Percentiles rank a stretch among this genome's conserved stretches.
Evolutionary conservation across 1,140 invertebrate genomes (phyloP).

Genomic region (Brachionus sp.): DNA sequence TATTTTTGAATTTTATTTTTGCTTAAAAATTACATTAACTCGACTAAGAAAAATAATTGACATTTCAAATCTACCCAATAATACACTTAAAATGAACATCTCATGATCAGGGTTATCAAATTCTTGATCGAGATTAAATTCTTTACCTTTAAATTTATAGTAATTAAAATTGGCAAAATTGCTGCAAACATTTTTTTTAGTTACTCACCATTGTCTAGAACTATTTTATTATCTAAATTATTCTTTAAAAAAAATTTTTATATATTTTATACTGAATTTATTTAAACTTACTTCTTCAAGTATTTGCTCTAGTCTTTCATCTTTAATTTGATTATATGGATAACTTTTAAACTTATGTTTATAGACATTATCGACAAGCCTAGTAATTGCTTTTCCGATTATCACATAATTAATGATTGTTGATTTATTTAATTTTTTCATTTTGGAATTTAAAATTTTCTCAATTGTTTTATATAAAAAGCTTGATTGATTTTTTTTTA

Average conservation of each 20-base stretch:
- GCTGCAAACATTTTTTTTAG: too few relatives aligned
- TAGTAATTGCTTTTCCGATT: neutral
- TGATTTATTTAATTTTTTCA: neutral
- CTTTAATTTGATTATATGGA: neutral
- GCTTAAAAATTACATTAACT: neutral
- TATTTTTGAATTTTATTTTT: neutral
- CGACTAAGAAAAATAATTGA: neutral
- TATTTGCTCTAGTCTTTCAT: neutral
- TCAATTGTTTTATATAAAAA: neutral
- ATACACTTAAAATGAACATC: conserved; percentile 20
- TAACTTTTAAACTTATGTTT: neutral
- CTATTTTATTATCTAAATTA: neutral
- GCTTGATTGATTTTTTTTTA: neutral
- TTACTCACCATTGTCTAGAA: neutral
- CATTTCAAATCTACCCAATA: conserved; percentile 11
- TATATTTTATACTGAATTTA: neutral
- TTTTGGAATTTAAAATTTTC: neutral
- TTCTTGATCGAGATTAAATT: neutral
- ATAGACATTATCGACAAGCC: neutral
- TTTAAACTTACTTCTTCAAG: neutral
- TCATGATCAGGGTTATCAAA: conserved; percentile 30
- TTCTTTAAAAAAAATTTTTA: neutral
- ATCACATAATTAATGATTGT: neutral
- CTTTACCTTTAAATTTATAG: neutral
- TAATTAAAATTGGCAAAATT: too few relatives aligned